Base-by-base conservation (phyloP, 1,140 invertebrate genomes). In the Procambarus clarkii region DNA sequence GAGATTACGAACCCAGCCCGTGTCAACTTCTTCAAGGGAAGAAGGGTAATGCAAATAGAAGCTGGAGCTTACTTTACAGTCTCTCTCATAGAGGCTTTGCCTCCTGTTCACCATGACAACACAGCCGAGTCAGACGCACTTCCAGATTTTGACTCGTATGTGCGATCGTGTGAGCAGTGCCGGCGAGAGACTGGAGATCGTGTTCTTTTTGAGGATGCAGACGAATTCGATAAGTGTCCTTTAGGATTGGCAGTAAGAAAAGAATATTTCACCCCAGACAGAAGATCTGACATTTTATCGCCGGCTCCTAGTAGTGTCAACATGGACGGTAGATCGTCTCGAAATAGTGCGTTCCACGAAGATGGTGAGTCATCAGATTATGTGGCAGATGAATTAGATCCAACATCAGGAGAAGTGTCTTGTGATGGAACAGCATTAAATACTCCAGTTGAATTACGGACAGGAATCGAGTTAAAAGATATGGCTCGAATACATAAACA, bases 1-100 rank as follows among this genome's bases (percentile, higher is more conserved):
- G 90, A 91, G 44, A 91, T 91, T 58, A 86, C 90, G 18, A 91
- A 91, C 79, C 90, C 90, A 18, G 85, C 84, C 3, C 83, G 90
- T 76, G 90, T 91, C 8, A 84, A 91, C 69, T 91, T 91, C 64
- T 91, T 91, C 69, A 91, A 91, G 50, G 90, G 90, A 24, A 78
- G 90, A 24, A 69, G 85, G 64, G 78, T 91, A 50, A 34, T 91
- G 83, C 90, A 91, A 34, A 78, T 86, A 13, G 90, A 86, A 58
- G 90, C 90, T 58, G 90, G 90, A 45, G 74, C 74, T 34, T 91
- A 91, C 83, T 91, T 91, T 54, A 91, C 90, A n/a, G 85, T 91
- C n/a, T 84, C 90, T 44, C 77, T 91, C 11, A 77, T 91, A 24
- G 90, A 91, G 48, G 90, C 90, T 44, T 60, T 91, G 64, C 90